Percentiles rank a stretch among this genome's conserved stretches.
Conservation (phyloP, 1,140 invertebrate species). For the Drosophila malerkotliana region DNA sequence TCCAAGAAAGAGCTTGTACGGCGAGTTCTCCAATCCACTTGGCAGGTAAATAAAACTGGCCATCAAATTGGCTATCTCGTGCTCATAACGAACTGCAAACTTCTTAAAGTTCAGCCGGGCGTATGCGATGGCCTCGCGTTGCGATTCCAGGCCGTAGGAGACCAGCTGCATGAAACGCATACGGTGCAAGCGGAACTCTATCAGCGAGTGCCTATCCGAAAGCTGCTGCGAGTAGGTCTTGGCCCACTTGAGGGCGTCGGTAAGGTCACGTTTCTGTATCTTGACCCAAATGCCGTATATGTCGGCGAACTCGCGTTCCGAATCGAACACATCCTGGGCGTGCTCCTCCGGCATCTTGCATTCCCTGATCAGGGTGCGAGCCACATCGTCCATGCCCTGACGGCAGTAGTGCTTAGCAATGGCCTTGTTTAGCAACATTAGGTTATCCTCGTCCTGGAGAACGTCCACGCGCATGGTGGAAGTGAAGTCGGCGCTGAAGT, state of each 20-base stretch:
- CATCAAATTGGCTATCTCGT: conserved; percentile 95
- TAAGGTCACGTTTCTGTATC: conserved; percentile 90
- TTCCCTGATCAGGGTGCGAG: conserved; percentile 91
- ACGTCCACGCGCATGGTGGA: conserved; percentile 94
- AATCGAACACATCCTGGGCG: conserved; percentile 84
- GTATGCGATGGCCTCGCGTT: conserved; percentile 90
- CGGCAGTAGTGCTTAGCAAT: conserved; percentile 98
- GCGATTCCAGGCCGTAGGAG: conserved; percentile 68
- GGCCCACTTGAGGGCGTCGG: conserved; percentile 92
- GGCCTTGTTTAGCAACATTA: conserved; percentile 95
- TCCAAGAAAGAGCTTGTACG: conserved; percentile 92
- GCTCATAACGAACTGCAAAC: conserved; percentile 92
- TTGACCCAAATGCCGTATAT: conserved; percentile 93
- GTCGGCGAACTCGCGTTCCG: conserved; percentile 93
- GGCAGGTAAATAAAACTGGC: conserved; percentile 93
- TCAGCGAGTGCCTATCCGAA: conserved; percentile 88
- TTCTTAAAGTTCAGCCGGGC: conserved; percentile 93
- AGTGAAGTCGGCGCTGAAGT: conserved; percentile 96
- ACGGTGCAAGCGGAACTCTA: conserved; percentile 94
- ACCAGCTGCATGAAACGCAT: conserved; percentile 85
- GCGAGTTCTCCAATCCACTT: conserved; percentile 91
- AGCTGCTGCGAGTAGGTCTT: conserved; percentile 87
- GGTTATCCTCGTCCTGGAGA: conserved; percentile 91
- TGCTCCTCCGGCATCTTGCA: conserved; percentile 89
- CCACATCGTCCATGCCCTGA: conserved; percentile 95